These are phyloP conservation scores for Aricia agestis DNA, from an alignment of 1,140 invertebrate species.

Conservation along the genomic window DNA sequence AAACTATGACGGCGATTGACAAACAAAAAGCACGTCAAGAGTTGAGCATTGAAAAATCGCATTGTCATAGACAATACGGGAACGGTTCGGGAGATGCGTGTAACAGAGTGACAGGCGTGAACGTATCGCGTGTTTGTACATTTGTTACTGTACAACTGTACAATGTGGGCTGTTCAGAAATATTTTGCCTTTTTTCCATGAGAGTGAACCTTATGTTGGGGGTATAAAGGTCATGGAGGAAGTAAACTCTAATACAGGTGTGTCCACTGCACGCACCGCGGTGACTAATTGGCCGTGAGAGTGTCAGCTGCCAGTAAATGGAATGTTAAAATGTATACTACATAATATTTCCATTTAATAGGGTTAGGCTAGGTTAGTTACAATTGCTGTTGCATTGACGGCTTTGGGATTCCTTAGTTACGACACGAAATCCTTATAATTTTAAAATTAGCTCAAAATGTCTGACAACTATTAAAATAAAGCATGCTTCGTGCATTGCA, in stretches of 20 bases:
- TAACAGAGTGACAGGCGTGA: neutral
- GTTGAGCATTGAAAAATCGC: neutral
- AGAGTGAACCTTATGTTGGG: too few species aligned
- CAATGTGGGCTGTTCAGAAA: neutral
- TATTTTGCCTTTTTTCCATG: neutral
- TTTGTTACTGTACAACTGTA: neutral
- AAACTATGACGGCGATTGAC: neutral
- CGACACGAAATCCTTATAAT: too few species aligned
- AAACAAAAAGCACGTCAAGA: conserved; percentile 1
- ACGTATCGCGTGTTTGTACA: neutral
- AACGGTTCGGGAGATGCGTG: neutral
- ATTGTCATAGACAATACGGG: neutral
- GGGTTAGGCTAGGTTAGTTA: neutral
- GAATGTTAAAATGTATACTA: conserved; percentile 5
- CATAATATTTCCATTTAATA: neutral
- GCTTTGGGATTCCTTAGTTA: too few species aligned
- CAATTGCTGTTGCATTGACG: neutral
- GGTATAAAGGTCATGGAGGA: too few species aligned
- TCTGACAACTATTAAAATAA: too few species aligned
- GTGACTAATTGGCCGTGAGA: conserved; percentile 41
- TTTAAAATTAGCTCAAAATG: too few species aligned
- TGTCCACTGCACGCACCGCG: conserved; percentile 40
- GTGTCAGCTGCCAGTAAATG: conserved; percentile 29
- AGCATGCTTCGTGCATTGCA: too few species aligned
- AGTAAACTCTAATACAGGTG: conserved; percentile 43